Evolutionary conservation across 2,888 invertebrate species (phyloP).

Genomic region (Syritta pipiens): DNA sequence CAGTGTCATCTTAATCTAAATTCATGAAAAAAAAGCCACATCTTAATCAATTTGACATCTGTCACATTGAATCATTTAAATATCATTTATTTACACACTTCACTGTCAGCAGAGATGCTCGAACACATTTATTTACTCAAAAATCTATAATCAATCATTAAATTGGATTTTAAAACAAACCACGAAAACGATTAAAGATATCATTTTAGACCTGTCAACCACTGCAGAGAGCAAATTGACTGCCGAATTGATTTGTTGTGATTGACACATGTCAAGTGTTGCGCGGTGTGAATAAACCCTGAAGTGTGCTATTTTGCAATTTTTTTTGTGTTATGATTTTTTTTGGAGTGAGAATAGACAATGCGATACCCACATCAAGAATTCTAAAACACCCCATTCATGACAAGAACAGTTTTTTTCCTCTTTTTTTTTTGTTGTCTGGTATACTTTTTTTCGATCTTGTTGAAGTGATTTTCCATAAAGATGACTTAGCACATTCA

Average conservation of each 20-base stretch:
- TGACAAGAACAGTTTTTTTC: not conserved
- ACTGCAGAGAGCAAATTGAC: not conserved
- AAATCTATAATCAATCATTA: slow-evolving; percentile 11
- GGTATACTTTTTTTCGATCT: slow-evolving; percentile 6
- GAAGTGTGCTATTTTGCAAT: slow-evolving; percentile 14
- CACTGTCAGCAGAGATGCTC: not conserved
- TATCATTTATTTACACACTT: slow-evolving; percentile 13
- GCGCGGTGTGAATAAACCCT: slow-evolving; percentile 3
- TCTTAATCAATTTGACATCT: slow-evolving; percentile 43
- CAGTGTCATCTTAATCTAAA: too few species aligned
- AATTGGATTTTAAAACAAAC: not conserved
- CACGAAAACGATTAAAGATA: not conserved
- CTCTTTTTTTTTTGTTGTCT: too few species aligned
- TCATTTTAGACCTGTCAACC: not conserved
- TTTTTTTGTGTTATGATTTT: not conserved
- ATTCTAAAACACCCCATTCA: not conserved
- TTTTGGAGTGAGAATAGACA: not conserved
- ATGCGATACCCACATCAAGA: not conserved
- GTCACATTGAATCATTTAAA: slow-evolving; percentile 15
- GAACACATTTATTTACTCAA: not conserved
- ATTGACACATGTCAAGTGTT: not conserved
- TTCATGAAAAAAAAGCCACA: too few species aligned
- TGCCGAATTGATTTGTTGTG: not conserved
- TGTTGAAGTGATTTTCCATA: not conserved
- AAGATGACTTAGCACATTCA: slow-evolving; percentile 13